phyloP scores from a whole-genome alignment of 1,140 invertebrate genomes.

The Melipona quadrifasciata region DNA sequence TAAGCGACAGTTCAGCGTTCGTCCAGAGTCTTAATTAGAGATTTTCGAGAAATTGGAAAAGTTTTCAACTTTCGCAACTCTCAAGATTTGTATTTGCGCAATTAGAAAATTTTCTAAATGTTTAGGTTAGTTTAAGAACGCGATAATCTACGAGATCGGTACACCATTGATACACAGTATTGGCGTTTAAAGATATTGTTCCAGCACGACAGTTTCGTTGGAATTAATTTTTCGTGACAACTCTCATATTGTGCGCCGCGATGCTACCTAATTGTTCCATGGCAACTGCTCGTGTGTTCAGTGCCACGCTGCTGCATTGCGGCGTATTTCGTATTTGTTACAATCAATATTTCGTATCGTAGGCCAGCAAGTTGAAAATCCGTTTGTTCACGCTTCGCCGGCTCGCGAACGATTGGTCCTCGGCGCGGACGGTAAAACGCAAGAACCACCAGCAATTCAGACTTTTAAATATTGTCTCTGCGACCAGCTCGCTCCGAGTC shows the following conservation, averaged over 20 bases:
- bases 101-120: not conserved
- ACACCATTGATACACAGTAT: too few species aligned
- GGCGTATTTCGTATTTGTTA: slow-evolving; percentile 29
- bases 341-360: slow-evolving; percentile 33
- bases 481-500: not conserved
- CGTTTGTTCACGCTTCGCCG: not conserved
- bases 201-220: not conserved
- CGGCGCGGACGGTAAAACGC: not conserved
- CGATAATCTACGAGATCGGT: not conserved
- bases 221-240: not conserved
- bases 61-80: too few species aligned
- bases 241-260: not conserved
- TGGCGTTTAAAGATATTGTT: not conserved
- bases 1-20: too few species aligned
- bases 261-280: not conserved
- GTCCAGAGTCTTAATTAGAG: too few species aligned
- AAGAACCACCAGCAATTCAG: not conserved
- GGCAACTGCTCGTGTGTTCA: not conserved
- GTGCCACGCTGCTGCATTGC: slow-evolving; percentile 26
- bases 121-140: not conserved
- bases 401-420: not conserved
- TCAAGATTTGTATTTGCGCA: too few species aligned
- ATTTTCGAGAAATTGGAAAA: too few species aligned
- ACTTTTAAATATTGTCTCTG: slow-evolving; percentile 13
- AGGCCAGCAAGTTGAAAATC: slow-evolving; percentile 27